These are phyloP conservation scores for Rhinopithecus roxellana DNA, from an alignment of 2,113 vertebrate species.

Conservation along the genomic window DNA sequence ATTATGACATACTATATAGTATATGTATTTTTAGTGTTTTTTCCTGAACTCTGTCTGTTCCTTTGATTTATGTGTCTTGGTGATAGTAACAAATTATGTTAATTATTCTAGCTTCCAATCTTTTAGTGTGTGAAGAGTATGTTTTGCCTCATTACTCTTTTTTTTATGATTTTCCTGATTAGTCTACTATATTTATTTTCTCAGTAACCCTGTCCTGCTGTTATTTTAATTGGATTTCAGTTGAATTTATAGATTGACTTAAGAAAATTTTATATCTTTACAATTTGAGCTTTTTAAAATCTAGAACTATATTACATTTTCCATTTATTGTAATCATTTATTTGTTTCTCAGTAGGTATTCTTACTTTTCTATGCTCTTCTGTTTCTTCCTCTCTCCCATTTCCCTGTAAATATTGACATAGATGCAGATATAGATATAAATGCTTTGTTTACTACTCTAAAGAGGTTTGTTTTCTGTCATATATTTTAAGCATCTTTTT, in stretches of 20 bases:
- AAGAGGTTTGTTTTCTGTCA: not conserved
- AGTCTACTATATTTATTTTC: not conserved
- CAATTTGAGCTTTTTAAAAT: not conserved
- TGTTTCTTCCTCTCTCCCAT: not conserved
- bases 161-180: not conserved
- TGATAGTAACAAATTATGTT: not conserved
- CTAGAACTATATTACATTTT: not conserved
- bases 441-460: not conserved
- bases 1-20: not conserved
- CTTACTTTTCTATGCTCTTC: not conserved
- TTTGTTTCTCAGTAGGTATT: not conserved
- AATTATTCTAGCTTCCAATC: not conserved
- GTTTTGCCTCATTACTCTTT: not conserved
- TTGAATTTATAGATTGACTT: slow-evolving; percentile 25
- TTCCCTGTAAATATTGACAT: not conserved
- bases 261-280: not conserved
- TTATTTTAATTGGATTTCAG: slow-evolving; percentile 49
- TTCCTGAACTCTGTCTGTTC: not conserved
- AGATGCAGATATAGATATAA: not conserved
- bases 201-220: not conserved
- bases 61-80: not conserved
- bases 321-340: not conserved
- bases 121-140: not conserved
- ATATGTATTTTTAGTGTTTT: not conserved
- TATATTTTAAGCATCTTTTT: not conserved